Evolutionary conservation across 2,797 vertebrate species (phyloP).

Genomic region (Pangasius macronema): DNA sequence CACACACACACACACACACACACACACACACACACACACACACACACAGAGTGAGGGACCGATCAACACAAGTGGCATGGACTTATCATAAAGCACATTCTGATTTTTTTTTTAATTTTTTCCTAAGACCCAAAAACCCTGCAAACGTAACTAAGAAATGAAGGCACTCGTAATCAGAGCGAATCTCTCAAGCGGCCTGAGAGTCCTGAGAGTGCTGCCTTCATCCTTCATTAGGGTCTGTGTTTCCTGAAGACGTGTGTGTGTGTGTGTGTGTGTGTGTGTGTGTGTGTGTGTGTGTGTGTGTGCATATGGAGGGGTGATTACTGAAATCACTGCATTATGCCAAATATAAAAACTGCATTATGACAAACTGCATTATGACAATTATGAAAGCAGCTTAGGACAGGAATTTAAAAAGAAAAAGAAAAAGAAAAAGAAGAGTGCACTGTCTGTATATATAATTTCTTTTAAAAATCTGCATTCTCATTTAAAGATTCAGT

Average conservation of each 20-base stretch:
- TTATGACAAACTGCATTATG: conserved; percentile 5
- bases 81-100: conserved; percentile 24
- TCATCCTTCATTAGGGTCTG: conserved; percentile 20
- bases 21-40: no score
- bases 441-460: background rate
- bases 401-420: background rate
- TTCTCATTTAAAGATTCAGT: background rate
- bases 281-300: background rate
- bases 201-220: conserved; percentile 12
- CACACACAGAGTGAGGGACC: background rate
- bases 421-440: background rate
- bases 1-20: conserved; percentile 8
- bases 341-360: conserved; percentile 14
- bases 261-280: conserved; percentile 6
- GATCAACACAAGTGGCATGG: conserved; percentile 35
- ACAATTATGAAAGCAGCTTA: background rate
- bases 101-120: conserved; percentile 36
- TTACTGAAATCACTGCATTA: conserved; percentile 19
- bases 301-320: background rate
- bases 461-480: background rate
- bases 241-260: background rate
- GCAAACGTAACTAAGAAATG: conserved; percentile 32
- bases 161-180: conserved; percentile 44
- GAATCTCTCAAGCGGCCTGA: conserved; percentile 17
- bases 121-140: conserved; percentile 9